Base-by-base conservation (phyloP, 2,113 vertebrate genomes). In the Corythornis madagascariensis region DNA sequence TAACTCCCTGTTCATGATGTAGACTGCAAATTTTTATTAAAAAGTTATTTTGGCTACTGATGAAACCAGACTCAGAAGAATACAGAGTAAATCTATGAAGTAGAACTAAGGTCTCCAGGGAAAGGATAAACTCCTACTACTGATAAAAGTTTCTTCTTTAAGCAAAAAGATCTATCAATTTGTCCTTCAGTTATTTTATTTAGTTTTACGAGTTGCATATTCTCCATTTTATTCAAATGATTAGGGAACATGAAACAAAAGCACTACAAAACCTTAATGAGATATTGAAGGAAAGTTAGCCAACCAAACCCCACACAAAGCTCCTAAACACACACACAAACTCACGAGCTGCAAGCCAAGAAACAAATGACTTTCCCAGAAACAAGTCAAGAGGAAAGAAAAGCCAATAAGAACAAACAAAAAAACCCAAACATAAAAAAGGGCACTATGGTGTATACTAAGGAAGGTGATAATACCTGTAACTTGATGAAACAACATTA, bases 311-410 rank as follows among this genome's bases (percentile, higher is more conserved):
- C 96, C 97, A 97, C 91, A 96, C 92, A 94, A 89, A 96, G 96
- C 96, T 97, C 94, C 92, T 97, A 53, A 91, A 97, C 93, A 97
- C 96, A 90, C 66, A 95, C 93, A 93, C 95, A 86, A 85, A 94
- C 83, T 95, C 91, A 96, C 64, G 28, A 96, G 93, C 94, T 63
- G 96, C 96, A 98, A 97, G 97, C 96, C 97, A 96, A 95, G 93
- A 96, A 97, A 97, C 90, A 97, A 96, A 97, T 98, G 98, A 98
- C 98, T 98, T 98, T 98, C 98, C 97, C 97, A 98, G 97, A 98
- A 98, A 98, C 98, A 98, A 98, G 98, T 97, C 87, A 94, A 95
- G 92, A 97, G 86, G 70, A 53, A 85, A 78, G 55, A 90, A 86
- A 92, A 74, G 10, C 19, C 42, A 52, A 77, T 72, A 16, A 4